phyloP scores from a whole-genome alignment of 2,113 vertebrate genomes.

The Colistium nudipinnis region DNA sequence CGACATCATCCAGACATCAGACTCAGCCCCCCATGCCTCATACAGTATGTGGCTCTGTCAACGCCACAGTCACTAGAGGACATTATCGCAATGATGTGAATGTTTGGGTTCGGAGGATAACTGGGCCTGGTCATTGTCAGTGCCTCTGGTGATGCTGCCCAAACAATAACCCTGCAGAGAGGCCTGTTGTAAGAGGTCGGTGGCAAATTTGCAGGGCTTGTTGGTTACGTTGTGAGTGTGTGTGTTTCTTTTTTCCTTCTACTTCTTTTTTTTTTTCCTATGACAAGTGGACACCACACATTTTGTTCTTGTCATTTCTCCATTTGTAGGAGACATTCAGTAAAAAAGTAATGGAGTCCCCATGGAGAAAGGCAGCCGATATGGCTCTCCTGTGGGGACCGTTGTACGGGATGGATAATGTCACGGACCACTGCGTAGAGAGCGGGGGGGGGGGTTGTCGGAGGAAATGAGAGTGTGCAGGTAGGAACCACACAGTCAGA shows the following conservation, averaged over 20 bases:
- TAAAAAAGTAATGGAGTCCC: conserved; percentile 66
- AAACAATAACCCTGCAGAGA: conserved; percentile 39
- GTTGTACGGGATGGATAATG: conserved; percentile 64
- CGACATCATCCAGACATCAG: conserved; percentile 8
- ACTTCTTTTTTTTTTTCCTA: background rate
- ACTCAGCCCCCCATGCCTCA: conserved; percentile 6
- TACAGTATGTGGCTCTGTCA: conserved; percentile 14
- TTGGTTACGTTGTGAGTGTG: conserved; percentile 50
- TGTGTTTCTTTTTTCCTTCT: background rate
- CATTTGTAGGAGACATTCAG: conserved; percentile 58
- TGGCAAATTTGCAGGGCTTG: conserved; percentile 48
- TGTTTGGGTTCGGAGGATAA: conserved; percentile 28
- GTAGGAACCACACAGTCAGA: conserved; percentile 37
- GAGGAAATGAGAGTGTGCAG: conserved; percentile 41
- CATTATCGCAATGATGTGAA: conserved; percentile 47
- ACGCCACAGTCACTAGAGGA: conserved; percentile 21
- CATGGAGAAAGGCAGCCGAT: conserved; percentile 48
- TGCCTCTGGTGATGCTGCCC: conserved; percentile 50
- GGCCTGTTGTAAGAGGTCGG: conserved; percentile 26
- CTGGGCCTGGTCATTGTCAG: conserved; percentile 23
- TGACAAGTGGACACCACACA: conserved; percentile 54
- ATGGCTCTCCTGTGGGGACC: conserved; percentile 55
- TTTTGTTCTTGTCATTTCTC: conserved; percentile 70
- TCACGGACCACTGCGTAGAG: conserved; percentile 56
- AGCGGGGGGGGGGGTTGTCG: conserved; percentile 11